Base-by-base conservation (phyloP, 1,140 invertebrate species). In the Cotesia chilonis region DNA sequence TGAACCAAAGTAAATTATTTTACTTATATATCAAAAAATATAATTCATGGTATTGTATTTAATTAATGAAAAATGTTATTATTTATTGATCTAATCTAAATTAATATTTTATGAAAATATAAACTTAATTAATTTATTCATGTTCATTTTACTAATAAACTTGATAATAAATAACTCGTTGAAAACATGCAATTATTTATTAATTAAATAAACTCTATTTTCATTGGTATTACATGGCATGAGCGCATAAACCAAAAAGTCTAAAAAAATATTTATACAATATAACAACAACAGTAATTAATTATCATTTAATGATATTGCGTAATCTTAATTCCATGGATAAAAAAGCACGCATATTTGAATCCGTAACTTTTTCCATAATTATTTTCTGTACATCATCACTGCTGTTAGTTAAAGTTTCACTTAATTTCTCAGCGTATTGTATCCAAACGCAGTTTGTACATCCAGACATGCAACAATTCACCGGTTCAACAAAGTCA, bases 371-470 rank as follows among this genome's bases (percentile, higher is more conserved):
- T 77, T 91, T 91, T 35, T 92, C 90, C 70, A 96, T 87, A 4
- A 98, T 92, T 61, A 92, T 90, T 78, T 93, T 88, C 52, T 90
- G 87, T 10, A 94, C 90, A 74, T 90, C 89, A 63, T 91, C 89
- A 4, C 90, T 90, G 14, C 91, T 92, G 74, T 92, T 88, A 67
- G 90, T 85, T 76, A 94, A 92, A 63, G 92, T 88, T 59, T 91
- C 87, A 12, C 89, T 89, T 14, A 98, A 76, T 71, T 94, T 90
- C 78, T 97, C 92, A 0, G 95, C 96, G 88, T 98, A 98, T 41
- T 94, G 89, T 55, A 98, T 92, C 93, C 95, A 99, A 12, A 98
- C 96, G 85, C 97, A 99, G 82, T 98, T 98, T 1, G 92, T 88
- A 88, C 97, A 98, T 0, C 96, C 96, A 3, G 94, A 96, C 91